Percentiles rank a stretch among this genome's conserved stretches.
phyloP scores from a whole-genome alignment of 2,888 invertebrate species.

The Noctuana brunneofusca region DNA sequence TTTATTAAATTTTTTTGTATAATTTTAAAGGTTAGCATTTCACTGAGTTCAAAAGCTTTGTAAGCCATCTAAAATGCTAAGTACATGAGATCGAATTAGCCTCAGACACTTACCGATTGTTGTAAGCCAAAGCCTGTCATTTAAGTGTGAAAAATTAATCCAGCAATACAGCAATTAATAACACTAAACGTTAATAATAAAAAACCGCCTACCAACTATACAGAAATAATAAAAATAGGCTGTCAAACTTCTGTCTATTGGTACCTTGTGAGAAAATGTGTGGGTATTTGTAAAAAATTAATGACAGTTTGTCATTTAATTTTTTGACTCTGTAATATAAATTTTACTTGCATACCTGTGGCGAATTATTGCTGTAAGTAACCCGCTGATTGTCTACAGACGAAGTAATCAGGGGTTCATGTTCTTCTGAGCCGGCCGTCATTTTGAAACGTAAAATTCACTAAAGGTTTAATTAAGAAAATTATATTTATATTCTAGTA shows the following conservation, averaged over 20 bases:
- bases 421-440: constrained; percentile 75
- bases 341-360: constrained; percentile 55
- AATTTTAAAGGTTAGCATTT: no score
- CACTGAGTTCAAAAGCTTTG: neutral
- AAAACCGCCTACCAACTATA: no score
- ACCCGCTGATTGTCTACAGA: constrained; percentile 75
- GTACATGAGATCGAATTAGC: neutral
- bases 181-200: neutral
- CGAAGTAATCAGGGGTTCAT: constrained; percentile 74
- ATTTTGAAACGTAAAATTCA: constrained; percentile 50
- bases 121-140: neutral
- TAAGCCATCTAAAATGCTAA: neutral
- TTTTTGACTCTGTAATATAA: neutral
- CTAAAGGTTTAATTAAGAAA: constrained; percentile 13
- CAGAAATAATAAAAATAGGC: neutral
- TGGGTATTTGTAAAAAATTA: constrained; percentile 13
- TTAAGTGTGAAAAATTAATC: neutral
- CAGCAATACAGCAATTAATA: neutral
- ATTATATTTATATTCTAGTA: constrained; percentile 30
- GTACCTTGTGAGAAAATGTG: constrained; percentile 5
- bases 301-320: neutral
- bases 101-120: neutral
- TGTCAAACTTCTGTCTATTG: neutral
- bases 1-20: no score
- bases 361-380: constrained; percentile 60